A percentile compares a stretch with the other conserved stretches of the same genome.
phyloP scores from a whole-genome alignment of 2,888 invertebrate genomes.

The Allacma fusca region DNA sequence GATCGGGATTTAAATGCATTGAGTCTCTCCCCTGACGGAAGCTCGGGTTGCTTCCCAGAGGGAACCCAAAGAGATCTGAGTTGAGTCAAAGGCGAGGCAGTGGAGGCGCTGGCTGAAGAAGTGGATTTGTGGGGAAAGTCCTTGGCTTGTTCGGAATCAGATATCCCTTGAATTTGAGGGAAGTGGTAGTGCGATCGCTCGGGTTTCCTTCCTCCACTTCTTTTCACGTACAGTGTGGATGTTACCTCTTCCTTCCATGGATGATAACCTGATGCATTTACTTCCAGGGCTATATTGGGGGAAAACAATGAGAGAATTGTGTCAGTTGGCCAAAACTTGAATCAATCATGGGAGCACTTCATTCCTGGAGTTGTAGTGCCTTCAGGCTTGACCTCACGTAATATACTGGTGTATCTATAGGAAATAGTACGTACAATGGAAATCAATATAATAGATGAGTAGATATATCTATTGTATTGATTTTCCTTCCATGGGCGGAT shows the following conservation, averaged over 20 bases:
- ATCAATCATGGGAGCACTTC: neutral
- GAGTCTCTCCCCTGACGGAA: neutral
- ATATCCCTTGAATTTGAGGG: neutral
- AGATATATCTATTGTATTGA: too few relatives aligned
- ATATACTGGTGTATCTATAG: too few relatives aligned
- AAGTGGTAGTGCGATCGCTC: neutral
- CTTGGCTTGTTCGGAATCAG: neutral
- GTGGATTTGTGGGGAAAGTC: slow-evolving; percentile 17
- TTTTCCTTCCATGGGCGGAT: too few relatives aligned
- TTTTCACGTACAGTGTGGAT: slow-evolving; percentile 54
- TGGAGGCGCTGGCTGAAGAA: neutral
- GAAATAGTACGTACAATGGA: too few relatives aligned
- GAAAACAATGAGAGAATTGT: slow-evolving; percentile 18
- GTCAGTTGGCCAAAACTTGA: neutral
- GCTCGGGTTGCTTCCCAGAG: neutral
- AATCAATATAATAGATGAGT: too few relatives aligned
- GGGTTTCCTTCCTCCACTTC: slow-evolving; percentile 4
- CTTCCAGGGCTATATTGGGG: slow-evolving; percentile 51
- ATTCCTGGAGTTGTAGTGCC: neutral
- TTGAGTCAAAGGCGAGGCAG: slow-evolving; percentile 25
- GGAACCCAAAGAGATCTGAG: slow-evolving; percentile 1
- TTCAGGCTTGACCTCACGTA: too few relatives aligned
- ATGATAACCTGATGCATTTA: slow-evolving; percentile 55
- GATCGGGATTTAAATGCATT: slow-evolving; percentile 21
- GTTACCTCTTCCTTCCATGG: slow-evolving; percentile 57